phyloP scores from a whole-genome alignment of 1,140 invertebrate genomes.

The Himalopsyche phryganea region DNA sequence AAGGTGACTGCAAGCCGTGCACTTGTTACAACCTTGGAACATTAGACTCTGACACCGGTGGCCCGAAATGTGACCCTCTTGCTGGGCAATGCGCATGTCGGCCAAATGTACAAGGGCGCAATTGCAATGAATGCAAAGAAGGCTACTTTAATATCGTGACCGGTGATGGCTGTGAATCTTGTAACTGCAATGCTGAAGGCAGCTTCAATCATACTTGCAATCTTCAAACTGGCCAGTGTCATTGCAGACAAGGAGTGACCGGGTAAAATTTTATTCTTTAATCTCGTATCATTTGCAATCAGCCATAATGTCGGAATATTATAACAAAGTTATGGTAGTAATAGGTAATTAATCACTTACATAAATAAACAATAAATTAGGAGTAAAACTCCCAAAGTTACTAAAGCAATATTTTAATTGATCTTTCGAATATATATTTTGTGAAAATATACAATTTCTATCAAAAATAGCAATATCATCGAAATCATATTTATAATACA shows the following conservation, averaged over 20 bases:
- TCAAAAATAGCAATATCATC: too few species aligned
- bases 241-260: conserved; percentile 80
- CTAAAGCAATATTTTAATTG: too few species aligned
- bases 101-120: conserved; percentile 78
- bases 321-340: too few species aligned
- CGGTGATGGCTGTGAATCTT: conserved; percentile 80
- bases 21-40: conserved; percentile 81
- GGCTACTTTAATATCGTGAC: conserved; percentile 81
- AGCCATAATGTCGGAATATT: too few species aligned
- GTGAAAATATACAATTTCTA: too few species aligned
- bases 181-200: conserved; percentile 83
- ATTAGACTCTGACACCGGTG: conserved; percentile 62
- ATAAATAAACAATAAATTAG: too few species aligned
- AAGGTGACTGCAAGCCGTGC: conserved; percentile 88
- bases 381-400: too few species aligned
- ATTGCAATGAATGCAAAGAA: conserved; percentile 85
- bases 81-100: conserved; percentile 77
- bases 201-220: conserved; percentile 82
- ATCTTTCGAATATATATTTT: too few species aligned
- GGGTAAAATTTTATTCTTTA: conserved; percentile 57
- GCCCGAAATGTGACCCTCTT: conserved; percentile 74
- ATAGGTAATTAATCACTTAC: too few species aligned
- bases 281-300: too few species aligned
- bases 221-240: conserved; percentile 76
- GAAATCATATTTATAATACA: too few species aligned